These are phyloP conservation scores for Circaetus cinerascens DNA, from an alignment of 2,113 vertebrate species.

Conservation along the genomic window DNA sequence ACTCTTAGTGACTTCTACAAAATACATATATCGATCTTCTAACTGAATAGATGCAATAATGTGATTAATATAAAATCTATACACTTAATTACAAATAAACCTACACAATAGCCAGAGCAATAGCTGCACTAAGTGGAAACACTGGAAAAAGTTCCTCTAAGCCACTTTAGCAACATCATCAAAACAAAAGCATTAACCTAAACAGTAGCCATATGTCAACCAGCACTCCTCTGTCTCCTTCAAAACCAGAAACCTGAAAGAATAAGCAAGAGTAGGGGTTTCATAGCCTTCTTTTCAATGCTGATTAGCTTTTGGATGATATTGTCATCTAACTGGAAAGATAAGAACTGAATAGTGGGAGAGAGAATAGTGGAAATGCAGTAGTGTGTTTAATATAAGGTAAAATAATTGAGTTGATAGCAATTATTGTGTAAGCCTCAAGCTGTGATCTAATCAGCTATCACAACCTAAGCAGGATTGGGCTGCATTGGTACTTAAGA, in stretches of 20 bases:
- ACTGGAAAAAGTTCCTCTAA: neutral
- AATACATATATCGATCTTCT: neutral
- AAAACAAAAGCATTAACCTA: conserved; percentile 37
- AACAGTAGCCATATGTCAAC: neutral
- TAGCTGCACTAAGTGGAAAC: neutral
- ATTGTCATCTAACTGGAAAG: neutral
- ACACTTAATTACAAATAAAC: neutral
- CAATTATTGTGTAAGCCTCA: conserved; percentile 8
- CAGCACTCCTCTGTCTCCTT: neutral
- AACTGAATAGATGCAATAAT: neutral
- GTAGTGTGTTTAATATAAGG: neutral
- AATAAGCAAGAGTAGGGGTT: neutral
- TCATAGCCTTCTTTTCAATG: neutral
- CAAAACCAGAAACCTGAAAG: neutral
- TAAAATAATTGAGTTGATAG: conserved; percentile 39
- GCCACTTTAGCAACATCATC: neutral
- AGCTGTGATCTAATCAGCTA: conserved; percentile 40
- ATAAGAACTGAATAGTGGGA: neutral
- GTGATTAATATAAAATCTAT: neutral
- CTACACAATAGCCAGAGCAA: neutral
- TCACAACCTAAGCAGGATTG: conserved; percentile 14
- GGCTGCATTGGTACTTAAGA: neutral
- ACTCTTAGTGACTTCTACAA: neutral
- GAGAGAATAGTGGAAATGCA: neutral
- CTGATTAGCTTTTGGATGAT: neutral